These are phyloP conservation scores for Sus scrofa DNA, from an alignment of 2,113 vertebrate species.

Conservation along the genomic window DNA sequence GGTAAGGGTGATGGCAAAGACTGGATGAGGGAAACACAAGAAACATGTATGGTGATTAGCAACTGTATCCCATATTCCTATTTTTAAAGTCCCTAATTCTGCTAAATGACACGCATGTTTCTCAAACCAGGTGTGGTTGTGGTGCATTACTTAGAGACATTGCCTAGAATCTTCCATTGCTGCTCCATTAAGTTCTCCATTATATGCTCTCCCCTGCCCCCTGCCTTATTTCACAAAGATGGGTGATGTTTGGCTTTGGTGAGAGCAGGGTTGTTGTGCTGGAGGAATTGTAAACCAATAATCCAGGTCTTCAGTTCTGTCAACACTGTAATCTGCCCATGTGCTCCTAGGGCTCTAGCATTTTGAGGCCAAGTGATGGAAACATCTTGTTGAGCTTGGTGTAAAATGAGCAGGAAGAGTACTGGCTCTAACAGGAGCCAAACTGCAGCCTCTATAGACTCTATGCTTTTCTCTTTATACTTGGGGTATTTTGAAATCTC, in stretches of 20 bases:
- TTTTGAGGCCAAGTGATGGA: neutral
- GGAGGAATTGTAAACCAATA: neutral
- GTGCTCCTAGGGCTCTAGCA: neutral
- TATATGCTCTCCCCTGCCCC: neutral
- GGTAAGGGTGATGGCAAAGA: neutral
- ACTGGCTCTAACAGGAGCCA: neutral
- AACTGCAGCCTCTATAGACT: neutral
- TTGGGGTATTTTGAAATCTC: constrained; percentile 3
- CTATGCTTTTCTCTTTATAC: neutral
- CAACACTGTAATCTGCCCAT: neutral
- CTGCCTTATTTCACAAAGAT: neutral
- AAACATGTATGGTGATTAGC: neutral
- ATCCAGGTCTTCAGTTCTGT: neutral
- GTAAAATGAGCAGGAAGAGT: neutral
- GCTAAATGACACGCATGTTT: neutral
- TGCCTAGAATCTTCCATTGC: neutral
- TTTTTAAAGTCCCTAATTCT: neutral
- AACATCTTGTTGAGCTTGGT: neutral
- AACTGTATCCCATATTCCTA: too few species aligned
- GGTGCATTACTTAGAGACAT: neutral
- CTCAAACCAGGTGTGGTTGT: neutral
- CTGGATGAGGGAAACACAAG: neutral
- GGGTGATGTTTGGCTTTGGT: neutral
- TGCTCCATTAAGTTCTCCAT: neutral
- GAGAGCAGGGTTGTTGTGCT: neutral